Evolutionary conservation across 2,888 invertebrate species (phyloP), one percentile per base, ranked within the genome.

Genomic region (Stegophylla sp.): DNA sequence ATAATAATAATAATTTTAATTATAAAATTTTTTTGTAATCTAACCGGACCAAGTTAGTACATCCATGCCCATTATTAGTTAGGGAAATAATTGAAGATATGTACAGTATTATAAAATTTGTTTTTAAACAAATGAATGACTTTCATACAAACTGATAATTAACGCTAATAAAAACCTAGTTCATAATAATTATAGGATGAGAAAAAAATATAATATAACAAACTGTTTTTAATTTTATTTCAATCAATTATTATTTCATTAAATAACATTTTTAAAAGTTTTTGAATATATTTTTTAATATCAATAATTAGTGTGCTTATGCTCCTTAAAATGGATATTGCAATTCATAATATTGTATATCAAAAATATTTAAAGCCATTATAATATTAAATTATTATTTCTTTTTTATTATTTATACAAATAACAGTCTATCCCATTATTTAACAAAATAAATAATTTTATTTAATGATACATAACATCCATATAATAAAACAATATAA

Each of bases 11-110:
- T 41, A 64, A 53, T 53, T 7, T 64, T 53, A 75, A 53, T 41
- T 23, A 75, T 51, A 48, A 75, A 23, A 34, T 51, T 59, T 9
- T 28, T 69, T 79, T 69, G 64, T 79, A 79, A 79, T 79, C 79
- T 79, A 79, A 79, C 79, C 79, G 69, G 79, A 69, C 79, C 79
- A 61, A 79, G 79, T 79, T 79, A 79, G 79, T 79, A 79, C 59
- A 79, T 69, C 79, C 79, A 79, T 79, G 69, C 79, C 79, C 79
- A 61, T 79, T 79, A 79, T 79, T 79, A 79, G 79, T 79, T 56
- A 59, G 12, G 61, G 41, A 61, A 69, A 67, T 67, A 67, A 67
- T 69, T 59, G n/a, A 59, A 71, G 34, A 79, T 69, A 79, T 75
- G 51, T 48, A 48, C 43, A 73, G 12, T 41, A 71, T 15, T 41